Evolutionary conservation across 2,113 vertebrate species (phyloP).

Genomic region (Centropus unirufus): DNA sequence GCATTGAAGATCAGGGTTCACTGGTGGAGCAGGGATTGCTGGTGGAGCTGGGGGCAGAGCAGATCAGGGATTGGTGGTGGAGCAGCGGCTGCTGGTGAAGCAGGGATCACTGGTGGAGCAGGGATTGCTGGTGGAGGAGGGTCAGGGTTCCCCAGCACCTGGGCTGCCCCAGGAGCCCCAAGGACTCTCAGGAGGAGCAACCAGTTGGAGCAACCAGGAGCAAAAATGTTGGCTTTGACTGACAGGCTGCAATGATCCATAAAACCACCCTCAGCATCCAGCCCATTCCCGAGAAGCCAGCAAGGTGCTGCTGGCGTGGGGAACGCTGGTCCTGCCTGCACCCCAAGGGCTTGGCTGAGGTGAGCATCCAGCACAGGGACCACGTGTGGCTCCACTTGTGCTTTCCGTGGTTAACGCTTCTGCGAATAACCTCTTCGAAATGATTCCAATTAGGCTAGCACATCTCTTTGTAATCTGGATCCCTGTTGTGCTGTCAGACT

Average conservation of each 20-base stretch:
- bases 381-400: neutral
- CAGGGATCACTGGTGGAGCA: too few species aligned
- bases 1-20: too few species aligned
- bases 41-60: too few species aligned
- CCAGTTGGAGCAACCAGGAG: neutral
- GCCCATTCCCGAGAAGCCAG: fast-evolving
- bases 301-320: neutral
- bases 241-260: neutral
- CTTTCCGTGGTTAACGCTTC: neutral
- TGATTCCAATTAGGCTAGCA: conserved; percentile 46
- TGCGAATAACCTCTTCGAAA: neutral
- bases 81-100: too few species aligned
- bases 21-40: too few species aligned
- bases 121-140: too few species aligned
- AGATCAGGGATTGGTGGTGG: too few species aligned
- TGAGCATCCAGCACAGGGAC: fast-evolving
- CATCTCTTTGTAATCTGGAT: conserved; percentile 41
- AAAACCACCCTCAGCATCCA: neutral
- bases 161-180: too few species aligned
- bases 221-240: neutral
- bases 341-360: neutral
- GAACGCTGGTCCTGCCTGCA: neutral
- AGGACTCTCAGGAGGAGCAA: too few species aligned
- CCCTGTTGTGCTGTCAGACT: conserved; percentile 61
- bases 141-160: too few species aligned